These are phyloP conservation scores for Rachycentron canadum DNA, from an alignment of 2,797 vertebrate genomes.

Conservation along the genomic window DNA sequence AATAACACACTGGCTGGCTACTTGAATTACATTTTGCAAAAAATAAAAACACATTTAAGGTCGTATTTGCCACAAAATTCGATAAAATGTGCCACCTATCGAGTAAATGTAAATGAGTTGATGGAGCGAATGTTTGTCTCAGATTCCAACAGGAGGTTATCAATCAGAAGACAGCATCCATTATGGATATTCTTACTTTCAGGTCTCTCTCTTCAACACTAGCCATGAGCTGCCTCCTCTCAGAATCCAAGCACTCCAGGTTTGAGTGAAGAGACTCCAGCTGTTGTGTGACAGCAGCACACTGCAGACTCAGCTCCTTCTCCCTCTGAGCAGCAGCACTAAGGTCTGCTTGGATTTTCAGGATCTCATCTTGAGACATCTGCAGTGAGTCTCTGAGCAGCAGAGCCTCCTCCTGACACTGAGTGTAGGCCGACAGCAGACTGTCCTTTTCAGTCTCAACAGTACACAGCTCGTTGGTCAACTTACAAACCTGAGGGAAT, in stretches of 20 bases:
- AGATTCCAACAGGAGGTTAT: too few relatives aligned
- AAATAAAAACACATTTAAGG: too few relatives aligned
- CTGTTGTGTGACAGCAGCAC: constrained; percentile 38
- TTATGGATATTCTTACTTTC: constrained; percentile 74
- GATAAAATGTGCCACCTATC: too few relatives aligned
- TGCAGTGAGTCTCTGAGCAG: constrained; percentile 71
- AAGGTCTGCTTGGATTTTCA: constrained; percentile 45
- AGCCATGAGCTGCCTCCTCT: constrained; percentile 66
- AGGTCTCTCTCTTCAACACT: constrained; percentile 65
- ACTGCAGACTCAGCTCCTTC: constrained; percentile 50
- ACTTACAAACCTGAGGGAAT: constrained; percentile 59
- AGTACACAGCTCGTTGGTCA: constrained; percentile 66
- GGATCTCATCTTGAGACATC: constrained; percentile 60
- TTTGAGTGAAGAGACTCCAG: constrained; percentile 67
- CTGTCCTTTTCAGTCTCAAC: constrained; percentile 49
- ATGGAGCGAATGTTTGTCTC: too few relatives aligned
- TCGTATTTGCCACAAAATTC: too few relatives aligned
- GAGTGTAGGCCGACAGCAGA: constrained; percentile 68
- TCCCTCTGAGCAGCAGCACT: constrained; percentile 44
- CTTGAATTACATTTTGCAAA: too few relatives aligned
- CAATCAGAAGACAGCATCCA: too few relatives aligned
- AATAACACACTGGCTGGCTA: too few relatives aligned
- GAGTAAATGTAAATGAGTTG: too few relatives aligned
- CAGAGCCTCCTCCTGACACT: constrained; percentile 72
- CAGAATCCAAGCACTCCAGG: constrained; percentile 62